Evolutionary conservation across 37 sponge, comb jelly and placozoan species (phyloP).

Genomic region (Ephydatia muelleri): DNA sequence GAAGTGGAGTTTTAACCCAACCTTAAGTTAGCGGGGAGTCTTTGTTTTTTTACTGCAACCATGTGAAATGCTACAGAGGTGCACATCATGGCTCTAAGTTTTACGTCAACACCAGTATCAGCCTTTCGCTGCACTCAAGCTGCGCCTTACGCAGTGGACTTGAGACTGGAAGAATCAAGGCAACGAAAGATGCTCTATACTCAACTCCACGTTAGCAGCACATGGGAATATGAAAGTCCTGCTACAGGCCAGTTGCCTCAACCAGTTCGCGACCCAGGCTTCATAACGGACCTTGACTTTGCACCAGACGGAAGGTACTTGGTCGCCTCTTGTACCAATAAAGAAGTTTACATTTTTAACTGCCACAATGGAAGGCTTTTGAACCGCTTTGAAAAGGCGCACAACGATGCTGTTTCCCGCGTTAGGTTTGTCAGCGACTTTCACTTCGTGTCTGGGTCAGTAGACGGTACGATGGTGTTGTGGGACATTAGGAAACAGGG

Average conservation of each 20-base stretch:
- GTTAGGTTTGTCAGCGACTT: conserved; percentile 9
- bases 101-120: neutral
- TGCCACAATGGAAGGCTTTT: conserved; percentile 6
- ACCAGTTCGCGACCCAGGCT: neutral
- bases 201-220: neutral
- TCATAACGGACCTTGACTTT: conserved; percentile 36
- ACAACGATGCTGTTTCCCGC: conserved; percentile 15
- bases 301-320: conserved; percentile 14
- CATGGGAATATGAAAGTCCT: conserved; percentile 5
- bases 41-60: no score
- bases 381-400: neutral
- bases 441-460: conserved; percentile 29
- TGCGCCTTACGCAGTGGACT: neutral
- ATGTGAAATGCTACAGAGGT: no score
- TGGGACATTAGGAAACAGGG: conserved; percentile 27
- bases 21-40: no score
- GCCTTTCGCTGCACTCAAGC: neutral
- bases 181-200: neutral
- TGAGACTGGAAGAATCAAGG: neutral
- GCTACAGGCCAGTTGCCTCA: neutral
- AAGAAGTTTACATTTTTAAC: conserved; percentile 18
- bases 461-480: conserved; percentile 6
- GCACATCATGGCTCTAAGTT: neutral
- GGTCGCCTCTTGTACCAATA: conserved; percentile 14
- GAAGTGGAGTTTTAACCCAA: no score